Evolutionary conservation across 2,888 invertebrate genomes (phyloP), one percentile per base, ranked within the genome.

Genomic region (Zelleria hepariella): DNA sequence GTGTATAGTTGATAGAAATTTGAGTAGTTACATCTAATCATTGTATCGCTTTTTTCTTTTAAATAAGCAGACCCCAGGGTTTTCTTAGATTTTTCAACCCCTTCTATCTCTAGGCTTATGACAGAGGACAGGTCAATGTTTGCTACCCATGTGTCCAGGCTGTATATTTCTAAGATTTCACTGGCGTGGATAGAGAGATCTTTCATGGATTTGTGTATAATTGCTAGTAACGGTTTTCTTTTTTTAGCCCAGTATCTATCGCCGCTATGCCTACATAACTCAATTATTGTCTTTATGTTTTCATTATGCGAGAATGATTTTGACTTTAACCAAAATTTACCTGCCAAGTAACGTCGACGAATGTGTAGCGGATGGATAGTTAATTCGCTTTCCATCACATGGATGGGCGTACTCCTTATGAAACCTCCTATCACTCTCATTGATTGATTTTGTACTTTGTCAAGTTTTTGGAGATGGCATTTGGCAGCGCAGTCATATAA

Each of bases 381-480:
- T 7, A 60, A 20, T 27, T 60, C 58, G 24, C 48, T 25, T 24
- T 60, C 60, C 58, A 60, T 60, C 4, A 58, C 58, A 21, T 60
- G 60, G n/a, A 58, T 58, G 2, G 60, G 58, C 1, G 60, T 58
- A 26, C 20, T 20, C 25, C 26, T 32, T 42, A 60, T 58, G 24
- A 58, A 60, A 20, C 60, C 58, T 3, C 60, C 60, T 7, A 54
- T 27, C 26, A 60, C 42, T 54, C 60, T 32, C 57, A 60, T 20
- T 1, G 60, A 24, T 20, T 53, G 53, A 60, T 60, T 60, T 54
- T 60, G 60, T 15, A 60, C 27, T 58, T 24, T 60, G 26, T 60
- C 54, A 1, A 60, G 47, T 47, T 58, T 57, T 10, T 53, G 5
- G 1, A 58, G 15, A 20, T 58, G 42, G 1, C 21, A 25, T 4